These are phyloP conservation scores for Microchirus variegatus DNA, from an alignment of 2,797 vertebrate species.

Conservation along the genomic window DNA sequence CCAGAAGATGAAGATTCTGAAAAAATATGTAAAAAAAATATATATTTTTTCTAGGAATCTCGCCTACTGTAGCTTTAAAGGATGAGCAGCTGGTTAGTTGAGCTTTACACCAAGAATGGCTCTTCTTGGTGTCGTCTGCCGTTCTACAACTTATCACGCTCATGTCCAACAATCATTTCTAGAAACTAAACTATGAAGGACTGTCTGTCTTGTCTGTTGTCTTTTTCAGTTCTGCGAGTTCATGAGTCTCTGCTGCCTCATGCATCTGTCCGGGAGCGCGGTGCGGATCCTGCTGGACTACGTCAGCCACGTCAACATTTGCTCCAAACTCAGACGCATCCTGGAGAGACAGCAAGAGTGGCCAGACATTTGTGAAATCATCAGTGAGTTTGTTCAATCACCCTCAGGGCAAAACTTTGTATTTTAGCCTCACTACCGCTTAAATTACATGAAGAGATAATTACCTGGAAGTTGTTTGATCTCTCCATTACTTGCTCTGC, in stretches of 20 bases:
- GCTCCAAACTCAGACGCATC: conserved; percentile 78
- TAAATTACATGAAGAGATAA: neutral
- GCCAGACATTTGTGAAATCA: conserved; percentile 81
- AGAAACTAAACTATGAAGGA: neutral
- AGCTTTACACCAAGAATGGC: no score
- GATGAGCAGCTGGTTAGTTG: no score
- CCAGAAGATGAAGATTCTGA: no score
- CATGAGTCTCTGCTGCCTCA: conserved; percentile 85
- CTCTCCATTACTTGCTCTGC: no score
- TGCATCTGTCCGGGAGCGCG: conserved; percentile 81
- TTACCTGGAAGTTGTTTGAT: neutral
- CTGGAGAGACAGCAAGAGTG: conserved; percentile 84
- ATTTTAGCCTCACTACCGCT: neutral
- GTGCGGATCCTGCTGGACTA: conserved; percentile 85
- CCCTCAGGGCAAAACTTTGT: neutral
- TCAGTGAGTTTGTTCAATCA: conserved; percentile 73
- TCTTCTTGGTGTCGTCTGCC: no score
- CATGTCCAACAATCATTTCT: no score
- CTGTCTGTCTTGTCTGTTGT: no score
- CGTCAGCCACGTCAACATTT: conserved; percentile 80
- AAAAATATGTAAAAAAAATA: no score
- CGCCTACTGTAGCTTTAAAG: no score
- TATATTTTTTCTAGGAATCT: no score
- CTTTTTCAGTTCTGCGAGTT: conserved; percentile 88
- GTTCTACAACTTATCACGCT: no score